phyloP scores from a whole-genome alignment of 2,888 invertebrate species.

The Leucoptera coffeella region DNA sequence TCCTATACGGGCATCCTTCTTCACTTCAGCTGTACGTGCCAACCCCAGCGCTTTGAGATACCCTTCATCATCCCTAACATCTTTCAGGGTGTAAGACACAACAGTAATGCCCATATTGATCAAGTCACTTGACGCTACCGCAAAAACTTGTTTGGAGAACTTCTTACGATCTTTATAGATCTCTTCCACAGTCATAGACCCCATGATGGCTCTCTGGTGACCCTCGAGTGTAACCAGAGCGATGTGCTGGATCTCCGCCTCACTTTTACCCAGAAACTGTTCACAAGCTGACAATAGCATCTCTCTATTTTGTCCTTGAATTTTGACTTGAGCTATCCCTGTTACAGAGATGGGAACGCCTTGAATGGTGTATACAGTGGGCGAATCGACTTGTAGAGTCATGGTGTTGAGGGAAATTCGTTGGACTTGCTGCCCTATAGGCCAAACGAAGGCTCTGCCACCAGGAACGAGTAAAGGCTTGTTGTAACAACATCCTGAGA shows the following conservation, averaged over 20 bases:
- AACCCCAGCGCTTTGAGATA: constrained; percentile 91
- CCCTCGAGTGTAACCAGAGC: constrained; percentile 89
- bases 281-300: constrained; percentile 89
- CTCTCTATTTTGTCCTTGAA: constrained; percentile 84
- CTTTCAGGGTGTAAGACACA: constrained; percentile 90
- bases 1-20: constrained; percentile 92
- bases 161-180: constrained; percentile 95
- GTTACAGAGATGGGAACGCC: constrained; percentile 97
- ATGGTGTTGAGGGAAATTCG: constrained; percentile 94
- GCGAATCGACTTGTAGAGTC: constrained; percentile 94
- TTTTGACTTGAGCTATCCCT: constrained; percentile 93
- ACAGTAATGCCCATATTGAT: constrained; percentile 97
- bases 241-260: constrained; percentile 84
- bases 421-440: constrained; percentile 79
- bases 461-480: constrained; percentile 92
- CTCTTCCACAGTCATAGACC: constrained; percentile 94
- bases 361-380: constrained; percentile 92
- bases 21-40: constrained; percentile 92
- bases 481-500: constrained; percentile 93
- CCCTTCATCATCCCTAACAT: constrained; percentile 92
- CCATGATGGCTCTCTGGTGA: constrained; percentile 94
- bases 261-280: constrained; percentile 86
- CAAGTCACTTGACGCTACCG: constrained; percentile 90
- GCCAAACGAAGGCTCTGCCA: constrained; percentile 97
- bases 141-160: constrained; percentile 87